Evolutionary conservation across 2,888 invertebrate genomes (phyloP), one percentile per base, ranked within the genome.

Genomic region (Rhogogaster chlorosoma): DNA sequence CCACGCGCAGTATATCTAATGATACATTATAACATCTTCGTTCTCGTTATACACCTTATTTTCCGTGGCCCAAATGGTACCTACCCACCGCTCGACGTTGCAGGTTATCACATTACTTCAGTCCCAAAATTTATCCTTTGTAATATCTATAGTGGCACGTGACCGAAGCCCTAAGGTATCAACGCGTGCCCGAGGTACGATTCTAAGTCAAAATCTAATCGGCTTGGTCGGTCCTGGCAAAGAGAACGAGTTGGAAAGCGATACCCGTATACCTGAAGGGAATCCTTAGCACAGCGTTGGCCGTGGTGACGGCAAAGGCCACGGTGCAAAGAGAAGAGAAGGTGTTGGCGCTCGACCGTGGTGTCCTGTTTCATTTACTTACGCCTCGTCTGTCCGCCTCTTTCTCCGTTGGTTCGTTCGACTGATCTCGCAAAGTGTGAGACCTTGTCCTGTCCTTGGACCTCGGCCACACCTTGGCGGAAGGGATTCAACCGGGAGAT

Each of bases 331-430:
- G 83, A 83, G 67, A 49, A 42, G 32, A 42, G 38, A 70, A 83
- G 67, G 29, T 67, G 36, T 70, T 49, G 67, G 70, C 45, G 38
- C 67, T 42, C 67, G 83, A 70, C 67, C 83, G 49, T 45, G 67
- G 83, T 83, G 83, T 83, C 83, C 83, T 32, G 83, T 83, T 83
- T 83, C 83, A 83, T 83, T 83, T 83, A 83, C 83, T 83, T 83
- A 83, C 83, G 83, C 83, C 67, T 42, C 67, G 70, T 70, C 83
- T 70, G 83, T 29, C 45, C 49, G 70, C 53, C 83, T 49, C 45
- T 83, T 49, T 61, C 29, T 49, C 45, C 45, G 29, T 32, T n/a
- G 29, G 15, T 67, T 42, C 80, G 61, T 80, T 32, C 32, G 77
- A 77, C 10, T 80, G 57, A 45, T 83, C 83, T 83, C 83, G 70